phyloP scores from a whole-genome alignment of 1,140 invertebrate species.

The Tetragnatha versicolor region DNA sequence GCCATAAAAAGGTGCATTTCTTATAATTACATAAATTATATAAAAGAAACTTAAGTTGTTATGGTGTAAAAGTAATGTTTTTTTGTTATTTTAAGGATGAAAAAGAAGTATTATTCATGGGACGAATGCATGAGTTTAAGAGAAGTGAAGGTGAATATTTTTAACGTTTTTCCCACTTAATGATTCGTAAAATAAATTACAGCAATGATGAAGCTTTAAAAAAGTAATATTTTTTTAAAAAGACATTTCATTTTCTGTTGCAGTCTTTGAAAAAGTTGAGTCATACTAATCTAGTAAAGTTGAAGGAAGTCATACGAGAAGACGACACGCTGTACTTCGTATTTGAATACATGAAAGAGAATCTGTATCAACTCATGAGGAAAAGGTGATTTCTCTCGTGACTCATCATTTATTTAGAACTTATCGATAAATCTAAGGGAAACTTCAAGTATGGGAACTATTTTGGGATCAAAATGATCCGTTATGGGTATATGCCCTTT shows the following conservation, averaged over 20 bases:
- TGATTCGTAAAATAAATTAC: not conserved
- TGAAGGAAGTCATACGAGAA: slow-evolving; percentile 98
- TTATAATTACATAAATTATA: not conserved
- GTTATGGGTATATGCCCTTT: too few relatives aligned
- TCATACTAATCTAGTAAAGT: slow-evolving; percentile 97
- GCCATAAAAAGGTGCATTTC: slow-evolving; percentile 96
- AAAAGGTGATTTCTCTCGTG: slow-evolving; percentile 73
- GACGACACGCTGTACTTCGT: slow-evolving; percentile 99
- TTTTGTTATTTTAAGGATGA: slow-evolving; percentile 78
- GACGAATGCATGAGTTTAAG: slow-evolving; percentile 98
- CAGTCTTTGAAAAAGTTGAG: slow-evolving; percentile 96
- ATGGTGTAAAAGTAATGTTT: not conserved
- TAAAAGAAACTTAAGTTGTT: not conserved
- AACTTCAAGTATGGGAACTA: too few relatives aligned
- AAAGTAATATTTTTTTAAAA: too few relatives aligned
- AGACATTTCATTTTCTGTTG: slow-evolving; percentile 12
- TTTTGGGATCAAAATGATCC: too few relatives aligned
- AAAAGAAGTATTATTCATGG: slow-evolving; percentile 99
- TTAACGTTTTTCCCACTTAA: not conserved
- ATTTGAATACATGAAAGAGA: slow-evolving; percentile 99
- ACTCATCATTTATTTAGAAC: not conserved
- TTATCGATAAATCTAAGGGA: not conserved
- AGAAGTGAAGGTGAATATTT: slow-evolving; percentile 87
- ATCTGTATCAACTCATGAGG: slow-evolving; percentile 98
- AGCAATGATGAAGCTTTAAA: not conserved